Percentiles rank a stretch among this genome's conserved stretches.
Evolutionary conservation across 2,113 vertebrate genomes (phyloP).

Genomic region (Alosa alosa): DNA sequence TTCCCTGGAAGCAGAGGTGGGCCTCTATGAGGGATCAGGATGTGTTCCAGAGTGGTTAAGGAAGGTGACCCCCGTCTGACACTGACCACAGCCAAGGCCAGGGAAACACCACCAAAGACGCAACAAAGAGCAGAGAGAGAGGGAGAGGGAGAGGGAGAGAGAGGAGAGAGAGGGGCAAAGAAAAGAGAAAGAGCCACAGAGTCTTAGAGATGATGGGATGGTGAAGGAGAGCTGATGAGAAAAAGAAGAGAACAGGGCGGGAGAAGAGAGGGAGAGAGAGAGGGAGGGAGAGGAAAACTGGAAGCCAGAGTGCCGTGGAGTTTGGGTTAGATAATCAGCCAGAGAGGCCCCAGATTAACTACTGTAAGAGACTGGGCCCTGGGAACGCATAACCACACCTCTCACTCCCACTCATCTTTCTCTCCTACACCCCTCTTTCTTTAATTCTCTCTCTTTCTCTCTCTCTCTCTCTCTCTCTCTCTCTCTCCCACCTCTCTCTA

Average conservation of each 20-base stretch:
- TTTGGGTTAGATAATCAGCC: background rate
- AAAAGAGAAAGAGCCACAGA: background rate
- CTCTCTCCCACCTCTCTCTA: background rate
- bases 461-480: background rate
- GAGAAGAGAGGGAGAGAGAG: background rate
- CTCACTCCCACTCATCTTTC: background rate
- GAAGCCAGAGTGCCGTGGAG: background rate
- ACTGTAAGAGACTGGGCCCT: background rate
- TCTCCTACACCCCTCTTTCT: background rate
- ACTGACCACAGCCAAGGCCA: background rate
- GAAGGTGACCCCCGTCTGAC: no score
- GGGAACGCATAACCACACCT: background rate
- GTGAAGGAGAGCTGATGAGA: background rate
- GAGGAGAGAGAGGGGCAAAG: background rate
- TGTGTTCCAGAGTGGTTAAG: no score
- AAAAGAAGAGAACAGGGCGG: background rate
- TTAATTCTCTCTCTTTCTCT: background rate
- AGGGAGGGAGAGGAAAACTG: background rate
- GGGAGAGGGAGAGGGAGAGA: background rate
- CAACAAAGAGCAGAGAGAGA: background rate
- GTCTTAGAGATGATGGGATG: background rate
- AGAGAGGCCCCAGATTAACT: background rate
- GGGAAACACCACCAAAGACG: slow-evolving; percentile 13
- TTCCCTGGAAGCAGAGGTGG: no score
- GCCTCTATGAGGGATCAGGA: no score